These are phyloP conservation scores for Nymphalis c-album DNA, from an alignment of 2,888 invertebrate genomes.

Conservation along the genomic window DNA sequence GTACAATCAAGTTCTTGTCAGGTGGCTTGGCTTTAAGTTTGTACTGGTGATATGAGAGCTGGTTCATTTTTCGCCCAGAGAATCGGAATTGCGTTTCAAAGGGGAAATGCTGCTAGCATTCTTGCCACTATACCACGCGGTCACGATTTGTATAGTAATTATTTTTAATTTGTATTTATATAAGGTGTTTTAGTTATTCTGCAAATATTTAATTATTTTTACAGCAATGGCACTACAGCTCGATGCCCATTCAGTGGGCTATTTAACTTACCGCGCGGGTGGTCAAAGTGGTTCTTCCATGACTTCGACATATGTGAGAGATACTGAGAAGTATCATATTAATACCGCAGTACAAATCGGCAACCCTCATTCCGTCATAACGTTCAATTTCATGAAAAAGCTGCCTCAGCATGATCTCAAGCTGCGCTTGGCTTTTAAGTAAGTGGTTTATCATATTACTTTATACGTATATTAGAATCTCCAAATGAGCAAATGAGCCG, in stretches of 20 bases:
- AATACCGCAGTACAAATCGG: conserved; percentile 90
- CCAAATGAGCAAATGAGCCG: too few relatives aligned
- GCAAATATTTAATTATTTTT: conserved; percentile 35
- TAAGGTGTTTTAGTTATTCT: too few relatives aligned
- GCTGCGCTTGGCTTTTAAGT: conserved; percentile 89
- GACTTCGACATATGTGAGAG: conserved; percentile 90
- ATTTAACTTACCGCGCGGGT: conserved; percentile 90
- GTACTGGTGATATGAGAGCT: too few relatives aligned
- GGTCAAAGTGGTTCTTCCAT: conserved; percentile 85
- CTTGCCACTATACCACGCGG: too few relatives aligned
- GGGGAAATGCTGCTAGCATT: too few relatives aligned
- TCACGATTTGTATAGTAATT: too few relatives aligned
- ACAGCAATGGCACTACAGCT: conserved; percentile 91
- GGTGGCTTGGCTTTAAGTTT: too few relatives aligned
- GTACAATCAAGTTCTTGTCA: too few relatives aligned
- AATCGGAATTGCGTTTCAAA: too few relatives aligned
- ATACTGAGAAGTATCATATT: conserved; percentile 85
- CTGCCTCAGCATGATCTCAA: conserved; percentile 90
- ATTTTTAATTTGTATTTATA: too few relatives aligned
- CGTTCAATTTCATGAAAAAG: conserved; percentile 89
- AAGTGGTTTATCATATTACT: conserved; percentile 60
- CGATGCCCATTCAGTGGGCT: conserved; percentile 93
- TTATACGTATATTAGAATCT: too few relatives aligned
- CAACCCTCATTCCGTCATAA: conserved; percentile 89
- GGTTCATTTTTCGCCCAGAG: too few relatives aligned